Evolutionary conservation across 2,797 vertebrate species (phyloP).

Genomic region (Xenopus petersii): DNA sequence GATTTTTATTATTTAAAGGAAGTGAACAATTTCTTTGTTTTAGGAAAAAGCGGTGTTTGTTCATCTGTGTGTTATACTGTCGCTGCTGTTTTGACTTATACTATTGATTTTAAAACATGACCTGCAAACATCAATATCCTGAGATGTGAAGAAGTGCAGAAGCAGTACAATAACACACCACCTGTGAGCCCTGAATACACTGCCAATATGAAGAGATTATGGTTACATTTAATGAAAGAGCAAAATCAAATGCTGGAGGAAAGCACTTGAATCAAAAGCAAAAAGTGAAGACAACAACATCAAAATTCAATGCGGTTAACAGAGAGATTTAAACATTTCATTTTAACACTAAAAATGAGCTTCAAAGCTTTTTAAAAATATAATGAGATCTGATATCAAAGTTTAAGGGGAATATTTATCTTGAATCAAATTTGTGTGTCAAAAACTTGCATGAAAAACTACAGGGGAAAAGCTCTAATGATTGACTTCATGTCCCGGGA

Average conservation of each 20-base stretch:
- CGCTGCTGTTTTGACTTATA: conserved; percentile 30
- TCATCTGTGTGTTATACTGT: not conserved
- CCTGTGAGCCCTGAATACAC: conserved; percentile 31
- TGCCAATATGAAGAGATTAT: conserved; percentile 30
- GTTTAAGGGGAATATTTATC: too few relatives aligned
- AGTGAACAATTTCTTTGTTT: not conserved
- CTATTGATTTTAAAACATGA: conserved; percentile 46
- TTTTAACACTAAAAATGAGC: too few relatives aligned
- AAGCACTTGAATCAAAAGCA: conserved; percentile 18
- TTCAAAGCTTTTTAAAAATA: too few relatives aligned
- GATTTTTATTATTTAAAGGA: not conserved
- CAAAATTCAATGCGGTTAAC: not conserved
- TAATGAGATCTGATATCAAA: too few relatives aligned
- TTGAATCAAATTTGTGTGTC: too few relatives aligned
- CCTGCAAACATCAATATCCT: conserved; percentile 57
- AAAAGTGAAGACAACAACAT: not conserved
- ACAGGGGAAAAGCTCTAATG: too few relatives aligned
- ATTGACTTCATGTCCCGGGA: too few relatives aligned
- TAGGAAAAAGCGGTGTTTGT: not conserved
- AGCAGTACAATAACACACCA: conserved; percentile 25
- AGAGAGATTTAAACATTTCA: not conserved
- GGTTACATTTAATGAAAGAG: conserved; percentile 45
- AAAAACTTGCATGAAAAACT: too few relatives aligned
- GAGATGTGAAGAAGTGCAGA: conserved; percentile 41
- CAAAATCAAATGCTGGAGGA: conserved; percentile 32